Percentiles rank a stretch among this genome's conserved stretches.
phyloP scores from a whole-genome alignment of 2,888 invertebrate genomes.

The Caenorhabditis afra region DNA sequence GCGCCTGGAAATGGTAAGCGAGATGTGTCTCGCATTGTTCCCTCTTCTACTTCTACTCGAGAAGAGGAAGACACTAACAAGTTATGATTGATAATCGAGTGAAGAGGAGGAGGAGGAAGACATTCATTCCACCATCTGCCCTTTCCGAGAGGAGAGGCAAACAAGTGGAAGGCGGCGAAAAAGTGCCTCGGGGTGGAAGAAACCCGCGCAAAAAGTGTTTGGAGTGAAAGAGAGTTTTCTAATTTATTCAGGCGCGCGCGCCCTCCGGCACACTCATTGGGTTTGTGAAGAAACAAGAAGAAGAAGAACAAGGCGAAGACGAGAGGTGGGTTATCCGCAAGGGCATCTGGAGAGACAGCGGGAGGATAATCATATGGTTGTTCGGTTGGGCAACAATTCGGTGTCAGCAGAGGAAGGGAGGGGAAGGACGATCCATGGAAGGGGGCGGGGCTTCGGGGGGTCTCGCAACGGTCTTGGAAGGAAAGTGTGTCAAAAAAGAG shows the following conservation, averaged over 20 bases:
- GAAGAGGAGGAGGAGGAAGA: conserved; percentile 8
- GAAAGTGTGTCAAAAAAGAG: too few relatives aligned
- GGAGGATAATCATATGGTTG: conserved; percentile 50
- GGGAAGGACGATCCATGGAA: too few relatives aligned
- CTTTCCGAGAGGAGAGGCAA: conserved; percentile 15
- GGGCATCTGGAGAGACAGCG: conserved; percentile 22
- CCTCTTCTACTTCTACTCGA: too few relatives aligned
- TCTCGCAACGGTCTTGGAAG: too few relatives aligned
- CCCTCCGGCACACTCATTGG: background rate
- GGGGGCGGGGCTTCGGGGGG: too few relatives aligned
- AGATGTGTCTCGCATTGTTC: too few relatives aligned
- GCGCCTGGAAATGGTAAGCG: conserved; percentile 29
- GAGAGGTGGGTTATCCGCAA: conserved; percentile 30
- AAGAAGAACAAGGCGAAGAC: conserved; percentile 16
- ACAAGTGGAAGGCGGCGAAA: conserved; percentile 38
- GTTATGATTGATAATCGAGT: conserved; percentile 57
- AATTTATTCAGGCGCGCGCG: conserved; percentile 35
- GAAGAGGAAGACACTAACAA: conserved; percentile 50
- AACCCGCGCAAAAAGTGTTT: conserved; percentile 17
- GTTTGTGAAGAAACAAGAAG: conserved; percentile 17
- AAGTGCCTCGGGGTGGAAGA: conserved; percentile 44
- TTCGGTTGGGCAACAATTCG: conserved; percentile 39
- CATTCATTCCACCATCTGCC: conserved; percentile 41
- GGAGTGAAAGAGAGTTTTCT: conserved; percentile 20
- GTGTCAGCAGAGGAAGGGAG: conserved; percentile 16